Conservation (phyloP, 2,888 invertebrate species). For the Polyommatus iphigenia region DNA sequence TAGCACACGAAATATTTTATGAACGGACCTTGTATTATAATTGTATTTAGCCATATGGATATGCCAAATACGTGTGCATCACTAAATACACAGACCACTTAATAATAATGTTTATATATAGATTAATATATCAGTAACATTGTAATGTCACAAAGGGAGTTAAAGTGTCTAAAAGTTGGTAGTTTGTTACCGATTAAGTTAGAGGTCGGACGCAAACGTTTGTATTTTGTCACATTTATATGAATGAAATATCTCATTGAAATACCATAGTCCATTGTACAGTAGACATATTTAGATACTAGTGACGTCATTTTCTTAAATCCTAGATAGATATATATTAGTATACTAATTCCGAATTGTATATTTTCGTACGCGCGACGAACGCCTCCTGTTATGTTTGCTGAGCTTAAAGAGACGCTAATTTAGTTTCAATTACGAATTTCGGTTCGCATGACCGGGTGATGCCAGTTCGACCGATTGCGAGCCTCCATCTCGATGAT, state of each 20-base stretch:
- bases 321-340: constrained; percentile 72
- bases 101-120: constrained; percentile 43
- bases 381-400: constrained; percentile 56
- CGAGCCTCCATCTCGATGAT: constrained; percentile 18
- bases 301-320: constrained; percentile 69
- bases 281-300: constrained; percentile 74
- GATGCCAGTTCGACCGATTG: background rate
- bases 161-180: constrained; percentile 67
- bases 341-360: constrained; percentile 70
- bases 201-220: constrained; percentile 70
- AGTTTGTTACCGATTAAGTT: constrained; percentile 77
- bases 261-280: constrained; percentile 79
- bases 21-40: constrained; percentile 23
- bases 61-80: constrained; percentile 43
- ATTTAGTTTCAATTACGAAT: constrained; percentile 47
- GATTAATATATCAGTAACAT: constrained; percentile 58
- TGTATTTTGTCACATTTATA: constrained; percentile 80
- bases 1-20: constrained; percentile 43
- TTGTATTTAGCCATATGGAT: constrained; percentile 36
- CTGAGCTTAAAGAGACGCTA: constrained; percentile 49
- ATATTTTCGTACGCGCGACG: constrained; percentile 66
- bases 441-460: background rate
- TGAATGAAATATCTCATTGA: constrained; percentile 74
- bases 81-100: constrained; percentile 57
- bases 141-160: constrained; percentile 74